Conservation (phyloP, 2,113 vertebrate species). For the Macrotis lagotis region DNA sequence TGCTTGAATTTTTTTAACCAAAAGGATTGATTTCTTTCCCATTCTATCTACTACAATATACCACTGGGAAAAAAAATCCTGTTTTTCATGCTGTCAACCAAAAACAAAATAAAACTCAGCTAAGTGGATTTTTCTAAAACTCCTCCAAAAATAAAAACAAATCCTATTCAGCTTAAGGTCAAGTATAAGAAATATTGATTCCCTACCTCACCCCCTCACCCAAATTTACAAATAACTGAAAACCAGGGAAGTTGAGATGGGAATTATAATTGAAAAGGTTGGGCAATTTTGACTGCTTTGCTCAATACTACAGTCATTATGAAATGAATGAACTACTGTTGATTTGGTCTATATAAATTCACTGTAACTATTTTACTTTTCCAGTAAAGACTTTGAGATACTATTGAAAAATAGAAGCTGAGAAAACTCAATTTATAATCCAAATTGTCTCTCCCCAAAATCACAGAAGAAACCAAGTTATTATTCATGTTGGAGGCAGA, state of each 20-base stretch:
- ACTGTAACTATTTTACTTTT: not conserved
- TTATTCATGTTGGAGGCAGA: not conserved
- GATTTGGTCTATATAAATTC: not conserved
- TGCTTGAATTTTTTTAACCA: slow-evolving; percentile 39
- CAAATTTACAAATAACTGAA: slow-evolving; percentile 50
- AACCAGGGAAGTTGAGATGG: slow-evolving; percentile 8
- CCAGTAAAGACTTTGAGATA: not conserved
- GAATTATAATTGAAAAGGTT: slow-evolving; percentile 19
- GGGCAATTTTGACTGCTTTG: slow-evolving; percentile 31
- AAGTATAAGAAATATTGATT: slow-evolving; percentile 62
- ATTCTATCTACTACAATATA: slow-evolving; percentile 29
- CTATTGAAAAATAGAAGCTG: not conserved
- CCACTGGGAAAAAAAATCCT: slow-evolving; percentile 24
- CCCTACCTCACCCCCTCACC: slow-evolving; percentile 16
- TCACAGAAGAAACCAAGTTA: not conserved
- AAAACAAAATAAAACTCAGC: slow-evolving; percentile 56
- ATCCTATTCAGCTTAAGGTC: slow-evolving; percentile 50
- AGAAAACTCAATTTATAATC: not conserved
- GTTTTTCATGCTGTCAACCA: slow-evolving; percentile 52
- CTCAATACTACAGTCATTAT: not conserved
- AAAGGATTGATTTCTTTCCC: slow-evolving; percentile 50
- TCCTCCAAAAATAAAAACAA: slow-evolving; percentile 74
- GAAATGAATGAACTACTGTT: not conserved
- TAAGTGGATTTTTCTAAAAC: slow-evolving; percentile 47
- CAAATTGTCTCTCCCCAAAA: not conserved